Percentiles rank a stretch among this genome's conserved stretches.
Conservation (phyloP, 2,113 vertebrate species). For the Crypturellus undulatus region DNA sequence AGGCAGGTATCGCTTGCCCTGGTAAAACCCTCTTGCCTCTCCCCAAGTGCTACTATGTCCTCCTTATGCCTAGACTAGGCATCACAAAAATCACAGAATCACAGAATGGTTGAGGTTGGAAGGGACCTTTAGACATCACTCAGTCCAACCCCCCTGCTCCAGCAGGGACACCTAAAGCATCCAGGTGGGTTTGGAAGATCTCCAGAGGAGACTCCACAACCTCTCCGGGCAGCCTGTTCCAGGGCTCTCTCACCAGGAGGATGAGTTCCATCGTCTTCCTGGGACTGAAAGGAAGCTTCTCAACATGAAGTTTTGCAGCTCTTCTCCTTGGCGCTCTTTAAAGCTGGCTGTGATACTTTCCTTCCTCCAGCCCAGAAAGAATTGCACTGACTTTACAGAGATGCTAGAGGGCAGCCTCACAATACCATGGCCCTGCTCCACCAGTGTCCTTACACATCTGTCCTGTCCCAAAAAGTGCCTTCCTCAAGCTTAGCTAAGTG, state of each 20-base stretch:
- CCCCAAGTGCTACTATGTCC: accelerated
- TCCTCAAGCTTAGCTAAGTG: not conserved
- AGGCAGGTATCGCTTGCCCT: accelerated
- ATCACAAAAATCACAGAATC: no score
- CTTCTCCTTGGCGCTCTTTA: not conserved
- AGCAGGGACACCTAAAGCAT: no score
- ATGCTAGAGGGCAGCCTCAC: no score
- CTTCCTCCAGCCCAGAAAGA: not conserved
- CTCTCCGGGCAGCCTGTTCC: no score
- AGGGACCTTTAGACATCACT: no score
- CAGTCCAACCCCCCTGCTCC: no score
- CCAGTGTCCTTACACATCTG: no score
- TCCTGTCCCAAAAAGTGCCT: not conserved
- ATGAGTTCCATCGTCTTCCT: not conserved
- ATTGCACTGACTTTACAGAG: not conserved
- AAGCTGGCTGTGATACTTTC: not conserved
- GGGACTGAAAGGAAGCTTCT: accelerated
- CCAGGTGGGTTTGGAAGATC: no score
- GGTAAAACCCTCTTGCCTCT: not conserved
- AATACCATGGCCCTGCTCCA: not conserved
- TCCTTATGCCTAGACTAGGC: not conserved
- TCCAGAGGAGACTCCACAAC: no score
- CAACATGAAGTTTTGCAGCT: not conserved
- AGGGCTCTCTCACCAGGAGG: no score
- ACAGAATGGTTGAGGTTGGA: no score